Base-by-base conservation (phyloP, 1,140 invertebrate species). In the Caerostris darwini region DNA sequence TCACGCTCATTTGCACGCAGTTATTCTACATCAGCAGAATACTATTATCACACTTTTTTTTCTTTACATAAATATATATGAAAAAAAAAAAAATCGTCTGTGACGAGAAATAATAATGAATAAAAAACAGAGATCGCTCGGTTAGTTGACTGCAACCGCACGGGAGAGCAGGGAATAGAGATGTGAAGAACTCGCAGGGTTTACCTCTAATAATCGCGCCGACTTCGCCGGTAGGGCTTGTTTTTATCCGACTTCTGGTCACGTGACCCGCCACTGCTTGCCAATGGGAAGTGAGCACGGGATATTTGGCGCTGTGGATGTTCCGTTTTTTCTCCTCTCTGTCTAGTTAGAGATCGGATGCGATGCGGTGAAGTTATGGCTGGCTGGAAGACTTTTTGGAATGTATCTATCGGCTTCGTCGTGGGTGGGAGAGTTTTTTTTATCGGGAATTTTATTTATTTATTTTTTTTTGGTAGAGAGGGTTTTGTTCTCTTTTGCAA, bases 191-290 rank as follows among this genome's bases (percentile, higher is more conserved):
- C 17, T 10, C 19, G 59, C 34, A 53, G 77, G n/a, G 12, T 71
- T 61, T 88, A 64, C 59, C 59, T 59, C 81, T 64, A 85, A 81
- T 85, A 85, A 92, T 92, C 90, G 61, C 90, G 56, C 71, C 61
- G 17, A 58, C 82, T 83, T 77, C 61, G 90, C 90, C 82, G 90
- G 82, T 57, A 67, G 56, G 8, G 77, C 77, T 85, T 92, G 81
- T 85, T 92, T 92, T 92, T 92, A 92, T 92, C 77, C 61, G 81
- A 19, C 50, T 83, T 71, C 8, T 19, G 54, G 90, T 92, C 90
- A 92, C 90, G 90, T 92, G 90, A 81, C 58, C 34, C 3, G 4
- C 14, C 53, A 85, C 77, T 92, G 90, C 19, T 67, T 64, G 90
- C 90, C 90, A 92, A 92, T 92, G 50, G 81, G 90, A 92, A 81